Conservation (phyloP, 2,797 vertebrate species). For the Simalia tracyae region DNA sequence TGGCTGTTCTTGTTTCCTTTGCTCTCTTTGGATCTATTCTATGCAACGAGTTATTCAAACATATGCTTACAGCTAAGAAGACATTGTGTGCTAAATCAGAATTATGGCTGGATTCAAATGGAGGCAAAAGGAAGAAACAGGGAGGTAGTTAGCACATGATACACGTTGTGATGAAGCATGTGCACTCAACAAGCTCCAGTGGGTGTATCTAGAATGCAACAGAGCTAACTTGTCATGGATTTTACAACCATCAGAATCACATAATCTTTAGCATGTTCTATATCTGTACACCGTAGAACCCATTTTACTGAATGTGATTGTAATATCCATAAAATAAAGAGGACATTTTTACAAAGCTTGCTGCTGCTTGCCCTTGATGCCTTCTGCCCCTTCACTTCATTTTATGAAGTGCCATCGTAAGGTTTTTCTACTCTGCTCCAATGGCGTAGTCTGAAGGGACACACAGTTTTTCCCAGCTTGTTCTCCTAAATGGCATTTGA, state of each 20-base stretch:
- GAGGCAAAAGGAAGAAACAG: neutral
- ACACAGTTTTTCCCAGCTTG: neutral
- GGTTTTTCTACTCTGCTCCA: neutral
- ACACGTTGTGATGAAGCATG: neutral
- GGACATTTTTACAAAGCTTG: neutral
- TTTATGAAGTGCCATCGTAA: neutral
- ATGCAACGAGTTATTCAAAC: constrained; percentile 25
- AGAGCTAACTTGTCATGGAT: neutral
- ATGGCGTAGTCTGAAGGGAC: neutral
- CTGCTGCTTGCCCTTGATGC: neutral
- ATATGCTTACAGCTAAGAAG: constrained; percentile 30
- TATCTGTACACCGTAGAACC: neutral
- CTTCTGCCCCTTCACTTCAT: neutral
- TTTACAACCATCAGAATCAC: neutral
- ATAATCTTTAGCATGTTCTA: neutral
- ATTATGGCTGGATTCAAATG: neutral
- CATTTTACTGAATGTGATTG: neutral
- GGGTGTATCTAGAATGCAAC: neutral
- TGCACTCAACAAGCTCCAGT: neutral
- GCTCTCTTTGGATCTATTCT: neutral
- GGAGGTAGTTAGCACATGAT: neutral
- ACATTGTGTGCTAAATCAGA: constrained; percentile 2
- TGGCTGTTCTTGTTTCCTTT: neutral
- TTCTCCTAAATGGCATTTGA: neutral
- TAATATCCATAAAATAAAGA: neutral